These are phyloP conservation scores for Pyrocephalus nanus DNA, from an alignment of 2,797 vertebrate genomes.

Conservation along the genomic window DNA sequence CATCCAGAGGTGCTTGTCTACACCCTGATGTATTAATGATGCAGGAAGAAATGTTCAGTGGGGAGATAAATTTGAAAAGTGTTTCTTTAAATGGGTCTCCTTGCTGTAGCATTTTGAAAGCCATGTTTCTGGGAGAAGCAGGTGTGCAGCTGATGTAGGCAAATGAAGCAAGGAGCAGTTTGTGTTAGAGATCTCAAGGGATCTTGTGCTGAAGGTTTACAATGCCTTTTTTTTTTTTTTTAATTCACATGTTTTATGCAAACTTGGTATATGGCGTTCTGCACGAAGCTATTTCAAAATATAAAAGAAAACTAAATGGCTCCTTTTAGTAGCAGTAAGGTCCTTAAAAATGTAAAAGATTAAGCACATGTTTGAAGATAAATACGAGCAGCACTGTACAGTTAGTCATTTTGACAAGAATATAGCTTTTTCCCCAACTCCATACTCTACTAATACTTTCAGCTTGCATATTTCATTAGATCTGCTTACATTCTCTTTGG, in stretches of 20 bases:
- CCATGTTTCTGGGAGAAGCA: background rate
- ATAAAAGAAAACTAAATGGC: background rate
- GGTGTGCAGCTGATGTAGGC: background rate
- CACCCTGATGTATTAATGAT: background rate
- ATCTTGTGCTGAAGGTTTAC: background rate
- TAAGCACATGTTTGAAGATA: conserved; percentile 14
- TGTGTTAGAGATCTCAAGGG: background rate
- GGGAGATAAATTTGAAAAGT: background rate
- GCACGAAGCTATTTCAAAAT: background rate
- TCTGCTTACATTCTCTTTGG: background rate
- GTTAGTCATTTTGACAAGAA: conserved; percentile 49
- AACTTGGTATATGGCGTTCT: background rate
- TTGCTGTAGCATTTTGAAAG: background rate
- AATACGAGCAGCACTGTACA: background rate
- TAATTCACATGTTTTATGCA: background rate
- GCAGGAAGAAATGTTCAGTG: background rate
- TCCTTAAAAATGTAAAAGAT: conserved; percentile 38
- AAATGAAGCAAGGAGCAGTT: conserved; percentile 3
- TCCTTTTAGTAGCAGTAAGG: background rate
- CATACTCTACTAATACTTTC: background rate
- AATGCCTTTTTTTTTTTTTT: background rate
- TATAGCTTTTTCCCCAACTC: background rate
- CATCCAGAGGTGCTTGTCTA: background rate
- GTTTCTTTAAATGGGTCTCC: background rate
- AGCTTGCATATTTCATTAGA: conserved; percentile 35